phyloP scores from a whole-genome alignment of 1,140 invertebrate genomes.

The Pogonognathellus flavescens region DNA sequence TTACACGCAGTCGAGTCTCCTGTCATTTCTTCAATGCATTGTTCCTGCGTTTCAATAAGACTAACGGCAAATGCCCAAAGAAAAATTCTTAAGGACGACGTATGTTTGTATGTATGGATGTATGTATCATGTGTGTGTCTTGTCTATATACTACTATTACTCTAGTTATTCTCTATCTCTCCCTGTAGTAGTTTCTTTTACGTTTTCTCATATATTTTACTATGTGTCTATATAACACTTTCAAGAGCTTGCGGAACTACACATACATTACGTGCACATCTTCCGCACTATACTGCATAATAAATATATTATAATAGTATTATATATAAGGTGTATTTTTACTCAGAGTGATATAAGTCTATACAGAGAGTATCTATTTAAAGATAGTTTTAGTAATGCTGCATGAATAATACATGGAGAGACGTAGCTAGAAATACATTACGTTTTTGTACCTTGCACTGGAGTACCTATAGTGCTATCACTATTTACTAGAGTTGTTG shows the following conservation, averaged over 20 bases:
- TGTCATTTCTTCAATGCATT: conserved; percentile 39
- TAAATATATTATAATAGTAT: neutral
- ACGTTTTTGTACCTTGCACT: too few relatives aligned
- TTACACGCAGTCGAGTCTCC: conserved; percentile 1
- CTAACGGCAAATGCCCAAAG: conserved; percentile 40
- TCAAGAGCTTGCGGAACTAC: too few relatives aligned
- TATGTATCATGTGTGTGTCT: conserved; percentile 4
- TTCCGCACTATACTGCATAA: neutral
- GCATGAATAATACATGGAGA: neutral
- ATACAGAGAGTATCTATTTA: neutral
- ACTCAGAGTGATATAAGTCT: neutral
- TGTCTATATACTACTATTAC: neutral
- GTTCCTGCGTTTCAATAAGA: conserved; percentile 39
- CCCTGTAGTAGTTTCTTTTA: too few relatives aligned
- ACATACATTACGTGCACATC: too few relatives aligned
- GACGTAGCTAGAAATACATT: too few relatives aligned
- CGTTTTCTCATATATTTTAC: too few relatives aligned
- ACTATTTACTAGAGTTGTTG: too few relatives aligned
- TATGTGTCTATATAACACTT: too few relatives aligned
- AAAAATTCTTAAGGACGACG: conserved; percentile 39
- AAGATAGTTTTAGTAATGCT: neutral
- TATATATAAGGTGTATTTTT: neutral
- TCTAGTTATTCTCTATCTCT: too few relatives aligned
- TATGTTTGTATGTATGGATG: neutral
- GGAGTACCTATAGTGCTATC: too few relatives aligned